Evolutionary conservation across 2,113 vertebrate genomes (phyloP).

Genomic region (Struthio camelus): DNA sequence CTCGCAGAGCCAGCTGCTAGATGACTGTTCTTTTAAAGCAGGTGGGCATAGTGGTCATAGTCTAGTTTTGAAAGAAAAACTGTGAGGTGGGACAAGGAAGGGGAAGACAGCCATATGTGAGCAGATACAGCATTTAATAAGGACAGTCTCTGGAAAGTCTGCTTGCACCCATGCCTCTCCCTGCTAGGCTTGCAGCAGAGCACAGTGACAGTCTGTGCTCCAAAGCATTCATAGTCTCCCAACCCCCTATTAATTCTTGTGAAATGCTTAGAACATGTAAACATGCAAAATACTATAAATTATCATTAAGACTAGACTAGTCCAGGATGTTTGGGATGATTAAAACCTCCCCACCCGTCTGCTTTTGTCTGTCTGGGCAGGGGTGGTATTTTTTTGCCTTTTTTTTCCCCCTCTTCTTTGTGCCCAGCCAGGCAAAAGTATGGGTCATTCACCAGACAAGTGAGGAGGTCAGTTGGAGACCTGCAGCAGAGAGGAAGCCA

Average conservation of each 20-base stretch:
- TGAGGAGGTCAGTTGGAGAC: not conserved
- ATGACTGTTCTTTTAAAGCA: not conserved
- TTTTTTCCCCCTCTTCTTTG: not conserved
- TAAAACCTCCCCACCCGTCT: not conserved
- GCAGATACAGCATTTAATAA: not conserved
- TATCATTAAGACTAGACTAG: not conserved
- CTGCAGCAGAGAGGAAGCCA: fast-evolving
- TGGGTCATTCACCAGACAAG: not conserved
- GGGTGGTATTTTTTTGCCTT: not conserved
- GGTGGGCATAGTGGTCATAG: not conserved
- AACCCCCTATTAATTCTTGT: not conserved
- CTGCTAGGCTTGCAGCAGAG: not conserved
- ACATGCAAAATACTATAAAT: not conserved
- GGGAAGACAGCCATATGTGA: not conserved
- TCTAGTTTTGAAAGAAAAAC: not conserved
- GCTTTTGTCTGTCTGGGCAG: not conserved
- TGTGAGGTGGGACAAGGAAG: not conserved
- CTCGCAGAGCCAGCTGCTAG: fast-evolving
- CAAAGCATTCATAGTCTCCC: not conserved
- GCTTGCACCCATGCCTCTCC: not conserved
- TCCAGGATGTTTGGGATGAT: not conserved
- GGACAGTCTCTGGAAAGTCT: not conserved
- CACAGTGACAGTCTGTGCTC: not conserved
- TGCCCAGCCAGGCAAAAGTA: not conserved
- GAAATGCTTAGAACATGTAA: not conserved